Conservation (phyloP, 2,797 vertebrate genomes). For the Cyprinella venusta region DNA sequence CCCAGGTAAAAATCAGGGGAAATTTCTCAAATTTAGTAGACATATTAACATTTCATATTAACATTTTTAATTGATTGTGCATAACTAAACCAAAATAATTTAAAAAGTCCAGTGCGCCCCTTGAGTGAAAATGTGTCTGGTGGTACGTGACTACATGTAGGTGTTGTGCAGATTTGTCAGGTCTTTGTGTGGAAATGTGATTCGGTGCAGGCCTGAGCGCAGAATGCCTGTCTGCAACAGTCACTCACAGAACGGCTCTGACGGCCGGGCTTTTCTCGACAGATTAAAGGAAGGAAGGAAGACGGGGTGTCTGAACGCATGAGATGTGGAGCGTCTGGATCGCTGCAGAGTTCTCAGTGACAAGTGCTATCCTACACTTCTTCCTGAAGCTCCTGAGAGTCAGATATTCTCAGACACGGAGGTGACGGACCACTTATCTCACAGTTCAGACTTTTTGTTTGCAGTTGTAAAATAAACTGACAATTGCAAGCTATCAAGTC, state of each 20-base stretch:
- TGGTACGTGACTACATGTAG: neutral
- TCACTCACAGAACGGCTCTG: slow-evolving; percentile 18
- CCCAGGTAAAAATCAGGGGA: neutral
- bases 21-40: too few species aligned
- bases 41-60: neutral
- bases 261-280: slow-evolving; percentile 17
- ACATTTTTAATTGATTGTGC: too few species aligned
- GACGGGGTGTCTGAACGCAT: slow-evolving; percentile 35
- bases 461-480: neutral
- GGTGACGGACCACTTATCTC: neutral
- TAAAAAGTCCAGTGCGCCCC: too few species aligned
- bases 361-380: neutral
- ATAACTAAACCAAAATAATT: neutral
- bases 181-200: neutral
- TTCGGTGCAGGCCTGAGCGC: neutral
- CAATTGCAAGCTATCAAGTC: neutral
- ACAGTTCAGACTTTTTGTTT: neutral
- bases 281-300: slow-evolving; percentile 33
- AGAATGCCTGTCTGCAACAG: neutral
- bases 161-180: neutral
- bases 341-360: slow-evolving; percentile 8
- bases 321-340: slow-evolving; percentile 24
- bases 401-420: neutral
- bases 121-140: neutral
- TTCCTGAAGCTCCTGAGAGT: neutral